These are phyloP conservation scores for Sthenelais limicola DNA, from an alignment of 2,888 invertebrate genomes.

Conservation along the genomic window DNA sequence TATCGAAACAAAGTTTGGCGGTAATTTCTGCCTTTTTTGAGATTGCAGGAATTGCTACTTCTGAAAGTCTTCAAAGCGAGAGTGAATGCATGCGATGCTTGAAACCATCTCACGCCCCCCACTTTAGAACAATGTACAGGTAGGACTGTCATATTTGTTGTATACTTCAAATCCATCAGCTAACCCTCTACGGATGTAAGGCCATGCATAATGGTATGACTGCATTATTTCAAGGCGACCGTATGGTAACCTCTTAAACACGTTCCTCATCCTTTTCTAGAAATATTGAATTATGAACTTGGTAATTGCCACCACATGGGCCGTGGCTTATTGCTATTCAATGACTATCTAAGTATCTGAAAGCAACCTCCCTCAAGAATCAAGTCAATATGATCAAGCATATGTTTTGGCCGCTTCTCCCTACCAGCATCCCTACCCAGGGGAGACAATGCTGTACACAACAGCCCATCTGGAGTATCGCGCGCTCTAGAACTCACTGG, in stretches of 20 bases:
- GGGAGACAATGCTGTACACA: background rate
- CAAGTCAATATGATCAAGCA: background rate
- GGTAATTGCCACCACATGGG: background rate
- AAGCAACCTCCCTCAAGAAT: background rate
- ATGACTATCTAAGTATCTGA: background rate
- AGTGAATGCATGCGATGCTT: no score
- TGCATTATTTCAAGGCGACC: no score
- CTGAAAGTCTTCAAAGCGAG: no score
- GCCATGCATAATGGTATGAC: no score
- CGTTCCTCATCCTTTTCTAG: background rate
- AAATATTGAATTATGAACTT: constrained; percentile 27
- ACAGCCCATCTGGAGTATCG: background rate
- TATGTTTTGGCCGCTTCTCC: constrained; percentile 6
- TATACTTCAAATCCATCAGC: no score
- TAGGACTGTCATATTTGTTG: no score
- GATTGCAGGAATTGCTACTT: no score
- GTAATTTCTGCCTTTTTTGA: no score
- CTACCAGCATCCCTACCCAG: background rate
- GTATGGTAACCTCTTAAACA: no score
- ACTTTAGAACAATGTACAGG: no score
- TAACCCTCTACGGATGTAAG: no score
- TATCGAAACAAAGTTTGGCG: background rate
- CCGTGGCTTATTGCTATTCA: constrained; percentile 2
- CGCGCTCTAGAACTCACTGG: background rate
- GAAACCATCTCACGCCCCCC: no score